Evolutionary conservation across 2,888 invertebrate genomes (phyloP).

Genomic region (Lacanobia wlatinum): DNA sequence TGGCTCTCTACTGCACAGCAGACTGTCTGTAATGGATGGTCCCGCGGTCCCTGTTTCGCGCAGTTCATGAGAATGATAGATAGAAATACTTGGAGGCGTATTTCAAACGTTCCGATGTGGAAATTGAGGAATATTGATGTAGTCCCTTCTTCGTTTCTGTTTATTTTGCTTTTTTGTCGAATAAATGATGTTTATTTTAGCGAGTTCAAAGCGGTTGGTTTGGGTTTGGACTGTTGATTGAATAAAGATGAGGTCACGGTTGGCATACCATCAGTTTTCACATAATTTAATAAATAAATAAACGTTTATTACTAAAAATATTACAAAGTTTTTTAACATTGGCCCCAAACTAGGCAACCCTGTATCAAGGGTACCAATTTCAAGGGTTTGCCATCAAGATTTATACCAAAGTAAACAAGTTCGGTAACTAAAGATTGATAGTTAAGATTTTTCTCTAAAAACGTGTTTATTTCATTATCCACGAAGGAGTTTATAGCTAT

Average conservation of each 20-base stretch:
- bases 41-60: constrained; percentile 75
- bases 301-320: neutral
- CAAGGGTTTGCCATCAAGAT: too few relatives aligned
- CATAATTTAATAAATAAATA: neutral
- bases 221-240: constrained; percentile 40
- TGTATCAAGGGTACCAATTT: too few relatives aligned
- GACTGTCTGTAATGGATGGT: constrained; percentile 79
- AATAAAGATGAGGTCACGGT: constrained; percentile 28
- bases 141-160: constrained; percentile 67
- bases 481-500: too few relatives aligned
- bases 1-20: constrained; percentile 79
- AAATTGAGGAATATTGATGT: constrained; percentile 76
- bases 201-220: constrained; percentile 53
- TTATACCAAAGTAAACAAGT: too few relatives aligned
- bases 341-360: too few relatives aligned
- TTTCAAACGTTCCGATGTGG: constrained; percentile 69
- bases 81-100: constrained; percentile 73
- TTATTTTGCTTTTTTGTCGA: constrained; percentile 63
- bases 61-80: constrained; percentile 78
- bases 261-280: neutral
- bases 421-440: too few relatives aligned
- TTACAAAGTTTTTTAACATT: too few relatives aligned
- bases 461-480: neutral
- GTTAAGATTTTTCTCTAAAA: too few relatives aligned
- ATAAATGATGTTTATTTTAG: constrained; percentile 69